Percentiles rank a stretch among this genome's conserved stretches.
phyloP scores from a whole-genome alignment of 2,888 invertebrate genomes.

The Cosmorhoe ocellata region DNA sequence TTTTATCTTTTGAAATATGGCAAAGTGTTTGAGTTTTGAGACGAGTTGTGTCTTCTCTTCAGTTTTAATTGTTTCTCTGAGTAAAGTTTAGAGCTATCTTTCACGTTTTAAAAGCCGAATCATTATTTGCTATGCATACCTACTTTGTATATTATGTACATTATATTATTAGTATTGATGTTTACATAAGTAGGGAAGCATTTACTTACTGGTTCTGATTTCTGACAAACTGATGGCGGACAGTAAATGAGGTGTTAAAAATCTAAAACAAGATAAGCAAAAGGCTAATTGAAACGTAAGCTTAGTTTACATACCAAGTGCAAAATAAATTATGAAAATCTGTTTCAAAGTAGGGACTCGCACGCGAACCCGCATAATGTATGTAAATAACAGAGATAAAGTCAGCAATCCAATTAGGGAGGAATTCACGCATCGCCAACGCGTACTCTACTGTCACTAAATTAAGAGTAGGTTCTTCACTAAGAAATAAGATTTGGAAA shows the following conservation, averaged over 20 bases:
- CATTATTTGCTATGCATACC: too few relatives aligned
- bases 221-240: too few relatives aligned
- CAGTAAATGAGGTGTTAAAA: too few relatives aligned
- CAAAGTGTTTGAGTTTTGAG: constrained; percentile 10
- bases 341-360: constrained; percentile 15
- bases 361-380: constrained; percentile 33
- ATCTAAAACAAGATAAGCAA: not conserved
- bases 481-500: too few relatives aligned
- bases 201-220: too few relatives aligned
- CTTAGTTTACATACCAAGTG: constrained; percentile 3
- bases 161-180: too few relatives aligned
- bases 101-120: too few relatives aligned
- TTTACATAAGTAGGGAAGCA: too few relatives aligned
- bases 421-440: constrained; percentile 43
- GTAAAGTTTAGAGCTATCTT: not conserved
- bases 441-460: constrained; percentile 3
- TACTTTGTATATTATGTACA: too few relatives aligned
- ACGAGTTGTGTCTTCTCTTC: constrained; percentile 6
- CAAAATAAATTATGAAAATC: constrained; percentile 21
- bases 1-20: constrained; percentile 9
- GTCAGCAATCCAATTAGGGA: constrained; percentile 55
- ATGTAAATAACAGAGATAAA: constrained; percentile 53
- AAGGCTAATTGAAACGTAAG: constrained; percentile 6
- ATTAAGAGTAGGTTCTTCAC: not conserved
- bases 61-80: not conserved